phyloP scores from a whole-genome alignment of 1,140 invertebrate species.

The Muscidifurax raptorellus region DNA sequence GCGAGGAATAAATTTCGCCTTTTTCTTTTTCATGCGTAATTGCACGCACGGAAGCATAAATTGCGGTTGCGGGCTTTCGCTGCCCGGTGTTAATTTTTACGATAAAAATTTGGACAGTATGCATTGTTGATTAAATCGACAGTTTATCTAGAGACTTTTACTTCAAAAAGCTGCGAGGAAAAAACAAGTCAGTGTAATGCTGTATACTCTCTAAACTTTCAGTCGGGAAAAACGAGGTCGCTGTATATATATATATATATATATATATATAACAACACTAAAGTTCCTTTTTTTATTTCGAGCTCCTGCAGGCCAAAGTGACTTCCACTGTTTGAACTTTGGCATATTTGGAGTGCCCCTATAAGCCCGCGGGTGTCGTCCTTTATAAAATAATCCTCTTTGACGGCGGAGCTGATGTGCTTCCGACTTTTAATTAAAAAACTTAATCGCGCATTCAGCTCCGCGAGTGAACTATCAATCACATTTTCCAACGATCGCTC shows the following conservation, averaged over 20 bases:
- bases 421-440: not conserved
- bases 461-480: not conserved
- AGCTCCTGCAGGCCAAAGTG: not conserved
- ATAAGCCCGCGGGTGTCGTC: too few relatives aligned
- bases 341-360: not conserved
- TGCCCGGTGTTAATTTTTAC: too few relatives aligned
- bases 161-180: not conserved
- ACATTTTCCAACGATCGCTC: not conserved
- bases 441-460: not conserved
- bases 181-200: not conserved
- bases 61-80: too few relatives aligned
- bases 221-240: not conserved
- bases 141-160: not conserved
- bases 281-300: not conserved
- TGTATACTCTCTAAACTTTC: not conserved
- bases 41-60: too few relatives aligned
- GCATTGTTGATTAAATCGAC: too few relatives aligned
- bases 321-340: not conserved
- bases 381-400: not conserved
- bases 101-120: too few relatives aligned
- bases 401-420: not conserved
- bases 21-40: too few relatives aligned
- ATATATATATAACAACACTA: too few relatives aligned
- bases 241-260: too few relatives aligned
- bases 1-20: not conserved